phyloP scores from a whole-genome alignment of 1,140 invertebrate genomes.

The Drosophila pruinosa region DNA sequence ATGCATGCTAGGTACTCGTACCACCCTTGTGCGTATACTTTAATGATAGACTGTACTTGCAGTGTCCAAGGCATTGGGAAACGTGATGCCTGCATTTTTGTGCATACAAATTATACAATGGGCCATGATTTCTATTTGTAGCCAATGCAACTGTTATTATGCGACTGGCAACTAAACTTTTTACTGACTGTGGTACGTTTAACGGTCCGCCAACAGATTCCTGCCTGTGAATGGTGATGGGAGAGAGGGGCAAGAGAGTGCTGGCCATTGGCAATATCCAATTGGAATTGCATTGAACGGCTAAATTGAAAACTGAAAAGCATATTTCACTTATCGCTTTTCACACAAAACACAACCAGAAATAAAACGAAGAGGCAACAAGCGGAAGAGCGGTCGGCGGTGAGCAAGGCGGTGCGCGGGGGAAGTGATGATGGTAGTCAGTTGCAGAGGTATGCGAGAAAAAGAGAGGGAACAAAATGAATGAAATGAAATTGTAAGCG shows the following conservation, averaged over 20 bases:
- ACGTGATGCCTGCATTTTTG: conserved; percentile 1
- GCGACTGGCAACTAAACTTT: conserved; percentile 19
- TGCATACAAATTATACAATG: conserved; percentile 28
- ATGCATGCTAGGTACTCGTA: not conserved
- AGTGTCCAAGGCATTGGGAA: not conserved
- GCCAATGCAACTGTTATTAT: conserved; percentile 28
- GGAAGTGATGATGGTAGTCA: not conserved
- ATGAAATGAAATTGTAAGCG: conserved; percentile 73
- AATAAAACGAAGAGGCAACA: conserved; percentile 44
- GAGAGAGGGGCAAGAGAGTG: conserved; percentile 8
- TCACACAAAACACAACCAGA: conserved; percentile 65
- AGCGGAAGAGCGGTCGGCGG: not conserved
- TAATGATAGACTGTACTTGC: conserved; percentile 20
- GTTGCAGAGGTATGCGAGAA: not conserved
- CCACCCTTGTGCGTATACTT: conserved; percentile 1
- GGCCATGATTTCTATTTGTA: conserved; percentile 11
- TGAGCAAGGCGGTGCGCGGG: not conserved
- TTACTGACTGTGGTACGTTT: conserved; percentile 4
- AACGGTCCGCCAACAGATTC: conserved; percentile 2
- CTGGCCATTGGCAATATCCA: conserved; percentile 65
- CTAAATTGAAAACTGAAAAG: conserved; percentile 80
- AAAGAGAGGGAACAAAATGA: conserved; percentile 24
- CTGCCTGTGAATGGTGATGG: not conserved
- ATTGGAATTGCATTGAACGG: conserved; percentile 77
- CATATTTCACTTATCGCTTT: conserved; percentile 80